Percentiles rank a stretch among this genome's conserved stretches.
Evolutionary conservation across 2,888 invertebrate genomes (phyloP).

Genomic region (Acrobeloides nanus): DNA sequence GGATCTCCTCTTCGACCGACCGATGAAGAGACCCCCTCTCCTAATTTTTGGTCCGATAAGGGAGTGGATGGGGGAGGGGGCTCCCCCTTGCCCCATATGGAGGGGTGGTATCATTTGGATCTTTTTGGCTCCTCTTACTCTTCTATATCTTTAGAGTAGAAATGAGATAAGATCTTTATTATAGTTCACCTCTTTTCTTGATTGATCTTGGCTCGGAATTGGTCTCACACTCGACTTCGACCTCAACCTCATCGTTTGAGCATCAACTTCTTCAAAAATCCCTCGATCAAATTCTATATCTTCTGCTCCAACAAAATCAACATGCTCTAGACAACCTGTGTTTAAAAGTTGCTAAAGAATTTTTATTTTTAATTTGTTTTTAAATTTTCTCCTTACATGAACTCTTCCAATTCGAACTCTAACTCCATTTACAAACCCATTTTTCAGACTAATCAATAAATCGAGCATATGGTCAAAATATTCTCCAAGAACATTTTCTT

Average conservation of each 20-base stretch:
- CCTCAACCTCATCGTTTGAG: slow-evolving; percentile 20
- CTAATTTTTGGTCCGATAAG: no score
- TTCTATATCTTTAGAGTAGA: no score
- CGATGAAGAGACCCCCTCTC: slow-evolving; percentile 2
- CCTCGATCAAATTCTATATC: slow-evolving; percentile 55
- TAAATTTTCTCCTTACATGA: slow-evolving; percentile 51
- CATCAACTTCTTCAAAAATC: slow-evolving; percentile 39
- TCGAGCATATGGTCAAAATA: slow-evolving; percentile 94
- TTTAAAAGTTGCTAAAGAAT: slow-evolving; percentile 79
- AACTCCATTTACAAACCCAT: slow-evolving; percentile 88
- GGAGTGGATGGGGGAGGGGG: no score
- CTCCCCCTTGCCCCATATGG: no score
- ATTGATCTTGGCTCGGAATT: slow-evolving; percentile 12
- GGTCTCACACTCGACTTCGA: slow-evolving; percentile 22
- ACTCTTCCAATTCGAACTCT: slow-evolving; percentile 81
- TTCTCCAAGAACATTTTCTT: slow-evolving; percentile 72
- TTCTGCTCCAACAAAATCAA: slow-evolving; percentile 72
- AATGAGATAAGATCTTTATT: no score
- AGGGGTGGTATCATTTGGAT: no score
- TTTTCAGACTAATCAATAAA: slow-evolving; percentile 88
- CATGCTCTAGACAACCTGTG: slow-evolving; percentile 96
- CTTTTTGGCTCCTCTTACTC: no score
- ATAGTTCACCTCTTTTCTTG: no score
- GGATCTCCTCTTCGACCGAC: no score
- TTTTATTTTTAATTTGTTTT: neutral